A percentile compares a stretch with the other conserved stretches of the same genome.
Evolutionary conservation across 2,113 vertebrate genomes (phyloP).

Genomic region (Pomatorhinus ruficollis): DNA sequence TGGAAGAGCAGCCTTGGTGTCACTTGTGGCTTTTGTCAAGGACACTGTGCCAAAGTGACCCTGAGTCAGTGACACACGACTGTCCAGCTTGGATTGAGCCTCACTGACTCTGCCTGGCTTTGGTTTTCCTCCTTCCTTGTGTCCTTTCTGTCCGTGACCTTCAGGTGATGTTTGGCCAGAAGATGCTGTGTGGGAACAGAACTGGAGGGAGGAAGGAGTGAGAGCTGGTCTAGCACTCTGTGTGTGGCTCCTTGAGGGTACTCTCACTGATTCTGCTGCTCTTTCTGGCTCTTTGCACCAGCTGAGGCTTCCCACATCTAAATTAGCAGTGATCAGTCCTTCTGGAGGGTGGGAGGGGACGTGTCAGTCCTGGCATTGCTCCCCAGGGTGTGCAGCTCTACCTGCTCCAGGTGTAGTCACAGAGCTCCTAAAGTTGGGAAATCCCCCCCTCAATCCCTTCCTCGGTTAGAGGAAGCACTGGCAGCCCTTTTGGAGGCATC

Average conservation of each 20-base stretch:
- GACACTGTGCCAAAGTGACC: not conserved
- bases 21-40: not conserved
- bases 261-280: not conserved
- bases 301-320: not conserved
- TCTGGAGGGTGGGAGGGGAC: not conserved
- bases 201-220: not conserved
- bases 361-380: too few species aligned
- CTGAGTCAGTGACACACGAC: accelerated
- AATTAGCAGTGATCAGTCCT: too few species aligned
- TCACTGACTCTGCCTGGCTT: not conserved
- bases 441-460: not conserved
- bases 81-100: not conserved
- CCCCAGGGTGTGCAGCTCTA: accelerated
- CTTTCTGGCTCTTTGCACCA: not conserved
- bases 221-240: not conserved
- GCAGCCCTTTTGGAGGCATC: not conserved
- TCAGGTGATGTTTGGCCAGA: not conserved
- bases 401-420: not conserved
- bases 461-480: not conserved
- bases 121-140: not conserved
- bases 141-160: not conserved
- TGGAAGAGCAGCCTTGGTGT: not conserved
- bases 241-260: too few species aligned
- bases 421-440: not conserved
- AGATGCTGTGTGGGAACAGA: accelerated